Conservation (phyloP, 2,888 invertebrate genomes). For the Drosophila helvetica region DNA sequence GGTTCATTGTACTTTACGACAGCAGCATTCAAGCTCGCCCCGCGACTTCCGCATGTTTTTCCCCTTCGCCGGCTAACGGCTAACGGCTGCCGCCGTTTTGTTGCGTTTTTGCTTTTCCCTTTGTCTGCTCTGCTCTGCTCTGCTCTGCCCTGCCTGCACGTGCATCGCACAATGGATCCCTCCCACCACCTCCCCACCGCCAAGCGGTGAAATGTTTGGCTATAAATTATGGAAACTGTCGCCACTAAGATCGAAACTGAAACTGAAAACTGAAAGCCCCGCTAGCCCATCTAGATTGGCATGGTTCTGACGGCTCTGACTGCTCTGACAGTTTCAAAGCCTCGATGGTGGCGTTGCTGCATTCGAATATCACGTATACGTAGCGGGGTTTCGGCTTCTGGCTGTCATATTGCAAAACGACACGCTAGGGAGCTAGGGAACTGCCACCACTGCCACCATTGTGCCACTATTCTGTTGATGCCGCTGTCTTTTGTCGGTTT, state of each 20-base stretch:
- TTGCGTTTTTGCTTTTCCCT: conserved; percentile 42
- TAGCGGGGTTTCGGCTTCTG: conserved; percentile 28
- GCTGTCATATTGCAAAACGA: conserved; percentile 65
- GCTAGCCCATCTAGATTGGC: conserved; percentile 55
- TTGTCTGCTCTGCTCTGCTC: conserved; percentile 16
- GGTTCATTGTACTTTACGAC: conserved; percentile 74
- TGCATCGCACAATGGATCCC: conserved; percentile 61
- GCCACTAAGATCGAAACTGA: conserved; percentile 28
- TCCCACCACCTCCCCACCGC: conserved; percentile 10
- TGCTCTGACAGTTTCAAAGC: conserved; percentile 45
- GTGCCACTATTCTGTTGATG: not conserved
- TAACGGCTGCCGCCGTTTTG: conserved; percentile 61
- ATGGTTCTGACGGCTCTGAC: conserved; percentile 33
- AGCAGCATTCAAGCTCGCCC: conserved; percentile 33
- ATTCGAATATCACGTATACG: conserved; percentile 60
- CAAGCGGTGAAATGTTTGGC: conserved; percentile 68
- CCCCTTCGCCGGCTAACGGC: conserved; percentile 21
- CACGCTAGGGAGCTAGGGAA: conserved; percentile 57
- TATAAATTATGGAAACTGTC: conserved; percentile 70
- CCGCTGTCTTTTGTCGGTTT: conserved; percentile 38
- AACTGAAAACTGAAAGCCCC: conserved; percentile 48
- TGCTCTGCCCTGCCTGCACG: conserved; percentile 52
- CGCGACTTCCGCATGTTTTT: conserved; percentile 72
- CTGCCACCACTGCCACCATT: not conserved
- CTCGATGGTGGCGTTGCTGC: conserved; percentile 7